Evolutionary conservation across 2,888 invertebrate genomes (phyloP).

Genomic region (Yponomeuta evonymella): DNA sequence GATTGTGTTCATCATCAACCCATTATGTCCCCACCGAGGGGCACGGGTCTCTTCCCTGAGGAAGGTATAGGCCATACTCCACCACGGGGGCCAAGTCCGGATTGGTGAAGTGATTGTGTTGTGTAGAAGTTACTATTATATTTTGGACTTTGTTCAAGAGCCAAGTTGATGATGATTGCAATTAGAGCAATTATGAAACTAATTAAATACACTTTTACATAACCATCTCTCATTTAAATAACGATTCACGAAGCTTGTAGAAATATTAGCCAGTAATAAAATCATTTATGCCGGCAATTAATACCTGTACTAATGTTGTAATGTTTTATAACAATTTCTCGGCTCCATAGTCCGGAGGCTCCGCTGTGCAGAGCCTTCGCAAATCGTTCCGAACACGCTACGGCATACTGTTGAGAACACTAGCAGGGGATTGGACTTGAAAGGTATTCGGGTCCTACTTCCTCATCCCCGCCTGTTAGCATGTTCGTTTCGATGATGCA

Average conservation of each 20-base stretch:
- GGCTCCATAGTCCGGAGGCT: constrained; percentile 1
- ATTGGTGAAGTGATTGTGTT: no score
- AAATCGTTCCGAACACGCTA: constrained; percentile 11
- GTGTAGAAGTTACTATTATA: not conserved
- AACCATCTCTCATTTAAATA: constrained; percentile 6
- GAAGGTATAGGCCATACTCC: no score
- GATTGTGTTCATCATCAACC: no score
- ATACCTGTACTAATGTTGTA: constrained; percentile 10
- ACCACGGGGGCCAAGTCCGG: no score
- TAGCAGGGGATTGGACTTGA: not conserved
- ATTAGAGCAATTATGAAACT: not conserved
- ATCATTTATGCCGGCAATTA: constrained; percentile 15
- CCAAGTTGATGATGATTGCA: not conserved
- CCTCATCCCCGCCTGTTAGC: not conserved
- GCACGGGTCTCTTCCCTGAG: no score
- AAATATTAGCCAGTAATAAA: constrained; percentile 11
- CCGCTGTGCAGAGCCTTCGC: constrained; percentile 2
- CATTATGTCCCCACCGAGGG: no score
- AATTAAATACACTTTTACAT: not conserved
- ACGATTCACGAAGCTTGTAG: not conserved
- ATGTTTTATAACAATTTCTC: constrained; percentile 13
- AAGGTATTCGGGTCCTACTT: not conserved
- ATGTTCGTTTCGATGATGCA: not conserved
- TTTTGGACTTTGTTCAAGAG: not conserved
- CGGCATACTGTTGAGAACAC: not conserved